Evolutionary conservation across 2,888 invertebrate genomes (phyloP), one percentile per base, ranked within the genome.

Genomic region (Ormyrus thymus): DNA sequence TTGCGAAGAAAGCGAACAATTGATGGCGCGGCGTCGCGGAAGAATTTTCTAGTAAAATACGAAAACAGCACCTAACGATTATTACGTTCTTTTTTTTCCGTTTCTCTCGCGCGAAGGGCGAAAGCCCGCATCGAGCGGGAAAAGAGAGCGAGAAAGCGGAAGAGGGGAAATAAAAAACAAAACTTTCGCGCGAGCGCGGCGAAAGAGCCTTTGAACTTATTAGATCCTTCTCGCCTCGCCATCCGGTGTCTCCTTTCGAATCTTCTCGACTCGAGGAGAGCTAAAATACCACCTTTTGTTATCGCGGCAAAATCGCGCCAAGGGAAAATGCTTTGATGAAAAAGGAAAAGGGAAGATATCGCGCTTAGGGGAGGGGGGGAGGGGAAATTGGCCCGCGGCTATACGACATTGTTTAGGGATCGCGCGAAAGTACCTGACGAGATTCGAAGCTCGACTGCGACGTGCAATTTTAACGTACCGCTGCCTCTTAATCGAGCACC

Each of bases 281-380:
- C 59, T 13, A 75, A 66, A 59, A 55, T 75, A 29, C 29, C 29
- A 29, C 29, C 64, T 59, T 75, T 66, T 75, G 58, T 66, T 66
- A 75, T 75, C 66, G 66, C 56, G 10, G 66, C 48, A 43, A 65
- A 65, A 74, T 51, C 51, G 15, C 10, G 43, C 15, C 45, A n/a
- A 48, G 13, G 13, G 48, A 48, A 61, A 62, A 48, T 62, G n/a
- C 13, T 48, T 13, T 9, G 43, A 62, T 62, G 62, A 62, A 62
- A 46, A 61, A 62, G 11, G 48, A 56, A 48, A 13, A 48, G 10
- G 48, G 29, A 29, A 29, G 29, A 29, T 29, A 29, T 29, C 29
- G 29, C 29, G 29, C 29, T 29, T 29, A 29, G 29, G 51, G 59
- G 53, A 7, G 53, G 9, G 7, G 43, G 53, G 51, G 15, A 9